Conservation (phyloP, 2,113 vertebrate species). For the Glaucidium brasilianum region DNA sequence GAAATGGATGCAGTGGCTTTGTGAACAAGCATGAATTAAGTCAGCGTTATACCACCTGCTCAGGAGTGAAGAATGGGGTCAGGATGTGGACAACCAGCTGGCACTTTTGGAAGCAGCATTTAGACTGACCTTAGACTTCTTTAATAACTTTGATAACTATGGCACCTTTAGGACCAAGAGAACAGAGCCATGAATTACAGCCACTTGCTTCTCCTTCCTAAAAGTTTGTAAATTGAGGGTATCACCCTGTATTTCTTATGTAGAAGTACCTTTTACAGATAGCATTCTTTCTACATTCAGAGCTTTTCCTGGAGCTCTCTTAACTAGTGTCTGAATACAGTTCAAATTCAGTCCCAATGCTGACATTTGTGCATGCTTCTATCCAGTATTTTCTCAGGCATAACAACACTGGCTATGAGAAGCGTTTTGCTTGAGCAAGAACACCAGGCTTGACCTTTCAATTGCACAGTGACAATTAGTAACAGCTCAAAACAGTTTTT, state of each 20-base stretch:
- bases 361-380: conserved; percentile 44
- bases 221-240: neutral
- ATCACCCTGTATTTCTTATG: neutral
- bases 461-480: conserved; percentile 48
- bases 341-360: conserved; percentile 29
- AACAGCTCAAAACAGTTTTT: conserved; percentile 35
- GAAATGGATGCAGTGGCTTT: neutral
- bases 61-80: neutral
- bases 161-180: neutral
- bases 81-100: neutral
- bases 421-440: conserved; percentile 30
- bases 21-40: neutral
- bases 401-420: conserved; percentile 53
- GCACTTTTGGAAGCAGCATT: neutral
- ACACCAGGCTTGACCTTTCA: conserved; percentile 57
- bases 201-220: neutral
- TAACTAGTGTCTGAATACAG: conserved; percentile 3
- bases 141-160: neutral
- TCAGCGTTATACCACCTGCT: neutral
- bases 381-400: conserved; percentile 61
- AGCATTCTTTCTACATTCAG: neutral
- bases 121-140: neutral
- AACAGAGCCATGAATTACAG: neutral
- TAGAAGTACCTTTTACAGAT: neutral
- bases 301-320: conserved; percentile 29